These are phyloP conservation scores for Gandaritis pyraliata DNA, from an alignment of 2,888 invertebrate genomes.

Conservation along the genomic window DNA sequence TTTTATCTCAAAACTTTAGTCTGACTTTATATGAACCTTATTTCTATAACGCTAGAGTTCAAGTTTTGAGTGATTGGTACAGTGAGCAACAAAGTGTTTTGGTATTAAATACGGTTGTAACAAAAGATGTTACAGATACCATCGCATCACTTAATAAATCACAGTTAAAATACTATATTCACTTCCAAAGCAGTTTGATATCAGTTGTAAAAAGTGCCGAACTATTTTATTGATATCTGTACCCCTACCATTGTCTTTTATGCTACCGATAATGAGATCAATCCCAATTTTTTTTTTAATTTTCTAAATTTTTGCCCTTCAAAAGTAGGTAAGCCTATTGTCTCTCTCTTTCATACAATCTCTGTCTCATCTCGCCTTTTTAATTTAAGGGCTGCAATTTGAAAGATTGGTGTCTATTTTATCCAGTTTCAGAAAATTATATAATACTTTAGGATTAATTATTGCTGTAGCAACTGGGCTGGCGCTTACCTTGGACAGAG, in stretches of 20 bases:
- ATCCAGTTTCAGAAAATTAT: too few relatives aligned
- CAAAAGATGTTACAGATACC: constrained; percentile 57
- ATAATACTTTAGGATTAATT: too few relatives aligned
- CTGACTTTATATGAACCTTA: constrained; percentile 1
- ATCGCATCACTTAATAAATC: constrained; percentile 58
- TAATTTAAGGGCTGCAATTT: too few relatives aligned
- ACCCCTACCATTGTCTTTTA: neutral
- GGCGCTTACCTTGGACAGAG: too few relatives aligned
- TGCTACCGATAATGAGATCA: too few relatives aligned
- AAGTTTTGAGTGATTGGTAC: neutral
- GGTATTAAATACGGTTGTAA: constrained; percentile 45
- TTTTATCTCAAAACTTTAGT: neutral
- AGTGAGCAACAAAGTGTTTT: constrained; percentile 11
- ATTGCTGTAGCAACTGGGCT: too few relatives aligned
- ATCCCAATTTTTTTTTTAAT: too few relatives aligned
- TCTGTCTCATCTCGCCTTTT: too few relatives aligned
- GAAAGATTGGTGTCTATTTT: too few relatives aligned
- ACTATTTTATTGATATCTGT: constrained; percentile 18
- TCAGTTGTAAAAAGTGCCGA: constrained; percentile 17
- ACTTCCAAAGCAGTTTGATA: constrained; percentile 23
- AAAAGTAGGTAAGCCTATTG: too few relatives aligned
- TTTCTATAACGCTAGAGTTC: neutral
- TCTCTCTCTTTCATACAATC: too few relatives aligned
- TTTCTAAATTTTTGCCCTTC: too few relatives aligned
- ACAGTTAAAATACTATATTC: constrained; percentile 43